Evolutionary conservation across 2,113 vertebrate species (phyloP).

Genomic region (Ondatra zibethicus): DNA sequence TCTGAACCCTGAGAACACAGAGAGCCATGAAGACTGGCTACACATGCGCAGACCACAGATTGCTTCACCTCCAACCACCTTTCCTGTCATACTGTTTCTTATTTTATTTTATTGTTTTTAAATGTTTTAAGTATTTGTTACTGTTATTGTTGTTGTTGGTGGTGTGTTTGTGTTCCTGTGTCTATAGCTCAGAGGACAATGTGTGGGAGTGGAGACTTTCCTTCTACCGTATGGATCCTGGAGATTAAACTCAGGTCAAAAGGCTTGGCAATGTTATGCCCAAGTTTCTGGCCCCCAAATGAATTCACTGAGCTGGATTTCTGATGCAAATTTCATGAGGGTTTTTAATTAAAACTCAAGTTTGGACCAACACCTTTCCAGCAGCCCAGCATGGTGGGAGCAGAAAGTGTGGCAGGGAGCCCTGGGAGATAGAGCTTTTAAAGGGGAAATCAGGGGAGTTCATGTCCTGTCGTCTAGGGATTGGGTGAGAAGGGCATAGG

Average conservation of each 20-base stretch:
- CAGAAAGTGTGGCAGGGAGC: too few relatives aligned
- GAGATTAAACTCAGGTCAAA: neutral
- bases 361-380: too few relatives aligned
- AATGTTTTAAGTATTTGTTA: neutral
- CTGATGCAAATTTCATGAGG: too few relatives aligned
- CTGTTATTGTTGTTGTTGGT: neutral
- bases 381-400: too few relatives aligned
- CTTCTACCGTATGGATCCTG: neutral
- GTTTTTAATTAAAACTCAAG: too few relatives aligned
- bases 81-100: neutral
- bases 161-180: neutral
- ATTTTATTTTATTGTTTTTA: neutral
- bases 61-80: neutral
- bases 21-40: neutral
- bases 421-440: too few relatives aligned
- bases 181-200: neutral
- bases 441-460: too few relatives aligned
- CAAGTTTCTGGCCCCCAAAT: too few relatives aligned
- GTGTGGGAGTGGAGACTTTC: neutral
- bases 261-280: neutral
- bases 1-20: neutral
- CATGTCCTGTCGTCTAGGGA: too few relatives aligned
- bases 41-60: neutral
- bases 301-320: too few relatives aligned
- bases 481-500: too few relatives aligned